Evolutionary conservation across 2,113 vertebrate genomes (phyloP).

Genomic region (Lichenostomus cassidix): DNA sequence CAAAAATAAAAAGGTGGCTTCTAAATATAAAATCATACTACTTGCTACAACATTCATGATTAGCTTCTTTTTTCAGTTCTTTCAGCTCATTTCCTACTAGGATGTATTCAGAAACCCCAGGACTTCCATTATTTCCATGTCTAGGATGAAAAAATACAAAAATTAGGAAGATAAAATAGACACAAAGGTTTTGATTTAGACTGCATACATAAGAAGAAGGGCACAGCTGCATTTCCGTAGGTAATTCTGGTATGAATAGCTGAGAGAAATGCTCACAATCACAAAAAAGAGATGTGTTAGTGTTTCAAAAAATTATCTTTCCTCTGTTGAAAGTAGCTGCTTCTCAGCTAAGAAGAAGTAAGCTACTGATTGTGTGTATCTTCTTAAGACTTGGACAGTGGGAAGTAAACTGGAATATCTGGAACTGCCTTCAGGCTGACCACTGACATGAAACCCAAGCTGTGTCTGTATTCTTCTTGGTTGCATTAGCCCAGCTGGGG

Average conservation of each 20-base stretch:
- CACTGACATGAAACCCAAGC: neutral
- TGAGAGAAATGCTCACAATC: neutral
- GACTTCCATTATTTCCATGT: conserved; percentile 13
- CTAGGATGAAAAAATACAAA: neutral
- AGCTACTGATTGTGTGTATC: neutral
- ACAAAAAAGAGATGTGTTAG: neutral
- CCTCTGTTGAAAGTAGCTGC: neutral
- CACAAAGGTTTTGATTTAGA: conserved; percentile 51
- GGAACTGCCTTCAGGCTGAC: neutral
- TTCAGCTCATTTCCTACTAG: neutral
- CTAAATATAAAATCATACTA: conserved; percentile 15
- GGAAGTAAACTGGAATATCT: neutral
- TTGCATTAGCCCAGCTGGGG: neutral
- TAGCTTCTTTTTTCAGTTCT: neutral
- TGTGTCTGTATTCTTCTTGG: neutral
- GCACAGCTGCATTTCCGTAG: conserved; percentile 43
- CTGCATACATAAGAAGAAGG: neutral
- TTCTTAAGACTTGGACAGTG: neutral
- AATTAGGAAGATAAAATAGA: conserved; percentile 14
- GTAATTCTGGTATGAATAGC: conserved; percentile 44
- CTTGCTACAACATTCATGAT: neutral
- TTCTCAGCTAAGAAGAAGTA: neutral
- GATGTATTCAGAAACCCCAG: conserved; percentile 2
- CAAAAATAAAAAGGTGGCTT: conserved; percentile 13
- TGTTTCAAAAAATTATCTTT: neutral